Evolutionary conservation across 2,888 invertebrate species (phyloP).

Genomic region (Drosophila neonasuta): DNA sequence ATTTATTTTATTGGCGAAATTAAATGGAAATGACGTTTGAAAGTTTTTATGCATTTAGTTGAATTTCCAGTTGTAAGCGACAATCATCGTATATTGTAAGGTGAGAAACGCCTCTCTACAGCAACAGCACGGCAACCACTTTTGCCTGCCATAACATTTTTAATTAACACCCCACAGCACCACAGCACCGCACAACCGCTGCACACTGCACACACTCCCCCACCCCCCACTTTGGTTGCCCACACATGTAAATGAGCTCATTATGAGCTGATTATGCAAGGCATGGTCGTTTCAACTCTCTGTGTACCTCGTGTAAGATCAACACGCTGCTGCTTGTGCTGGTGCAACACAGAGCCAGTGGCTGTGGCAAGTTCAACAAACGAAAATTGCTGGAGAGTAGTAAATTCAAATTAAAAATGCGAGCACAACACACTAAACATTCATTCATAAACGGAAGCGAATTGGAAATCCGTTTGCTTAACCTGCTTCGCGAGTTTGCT

Average conservation of each 20-base stretch:
- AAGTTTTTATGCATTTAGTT: neutral
- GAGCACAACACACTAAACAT: slow-evolving; percentile 50
- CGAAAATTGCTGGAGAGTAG: slow-evolving; percentile 37
- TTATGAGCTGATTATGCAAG: slow-evolving; percentile 67
- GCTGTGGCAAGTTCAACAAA: slow-evolving; percentile 50
- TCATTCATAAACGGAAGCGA: slow-evolving; percentile 73
- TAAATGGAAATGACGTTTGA: neutral
- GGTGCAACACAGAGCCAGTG: slow-evolving; percentile 1
- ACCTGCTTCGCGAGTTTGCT: slow-evolving; percentile 49
- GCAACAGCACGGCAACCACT: slow-evolving; percentile 20
- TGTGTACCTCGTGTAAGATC: slow-evolving; percentile 24
- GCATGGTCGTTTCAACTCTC: slow-evolving; percentile 28
- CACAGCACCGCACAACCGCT: neutral
- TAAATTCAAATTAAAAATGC: slow-evolving; percentile 30
- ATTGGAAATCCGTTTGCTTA: slow-evolving; percentile 73
- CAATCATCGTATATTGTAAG: slow-evolving; percentile 7
- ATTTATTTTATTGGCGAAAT: neutral
- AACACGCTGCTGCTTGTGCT: slow-evolving; percentile 2
- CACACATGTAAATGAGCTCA: slow-evolving; percentile 66
- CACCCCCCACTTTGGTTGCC: slow-evolving; percentile 8
- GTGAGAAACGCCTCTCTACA: slow-evolving; percentile 21
- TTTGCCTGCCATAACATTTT: slow-evolving; percentile 37
- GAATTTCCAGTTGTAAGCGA: slow-evolving; percentile 16
- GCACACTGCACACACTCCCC: neutral
- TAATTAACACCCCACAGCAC: slow-evolving; percentile 44